A percentile compares a stretch with the other conserved stretches of the same genome.
Evolutionary conservation across 2,888 invertebrate species (phyloP).

Genomic region (Dicranocentrus wangi): DNA sequence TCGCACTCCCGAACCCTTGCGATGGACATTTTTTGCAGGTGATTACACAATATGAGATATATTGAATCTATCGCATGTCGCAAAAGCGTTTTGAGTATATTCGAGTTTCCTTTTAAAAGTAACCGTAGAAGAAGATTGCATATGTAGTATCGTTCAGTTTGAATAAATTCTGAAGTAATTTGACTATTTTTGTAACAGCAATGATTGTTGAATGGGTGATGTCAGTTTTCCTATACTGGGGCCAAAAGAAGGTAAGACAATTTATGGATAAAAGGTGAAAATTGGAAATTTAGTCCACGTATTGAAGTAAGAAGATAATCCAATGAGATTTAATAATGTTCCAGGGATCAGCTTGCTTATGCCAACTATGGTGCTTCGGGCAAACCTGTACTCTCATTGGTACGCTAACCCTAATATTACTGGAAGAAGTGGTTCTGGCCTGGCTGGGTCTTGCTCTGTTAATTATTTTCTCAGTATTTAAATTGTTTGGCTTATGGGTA

Average conservation of each 20-base stretch:
- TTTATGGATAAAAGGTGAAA: not conserved
- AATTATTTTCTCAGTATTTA: not conserved
- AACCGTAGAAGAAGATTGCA: no score
- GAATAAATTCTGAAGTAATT: no score
- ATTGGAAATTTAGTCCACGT: no score
- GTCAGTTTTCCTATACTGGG: not conserved
- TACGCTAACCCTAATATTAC: not conserved
- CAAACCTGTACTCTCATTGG: not conserved
- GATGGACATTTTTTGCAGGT: not conserved
- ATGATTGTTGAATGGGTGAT: not conserved
- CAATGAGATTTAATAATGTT: not conserved
- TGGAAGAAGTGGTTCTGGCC: not conserved
- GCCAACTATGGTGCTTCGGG: constrained; percentile 16
- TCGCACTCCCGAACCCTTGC: not conserved
- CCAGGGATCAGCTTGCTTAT: constrained; percentile 2
- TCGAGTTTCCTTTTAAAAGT: no score
- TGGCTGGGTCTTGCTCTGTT: constrained; percentile 13
- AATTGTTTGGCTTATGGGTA: constrained; percentile 37
- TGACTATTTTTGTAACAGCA: constrained; percentile 14
- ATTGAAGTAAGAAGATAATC: not conserved
- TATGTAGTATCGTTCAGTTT: no score
- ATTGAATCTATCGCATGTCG: no score
- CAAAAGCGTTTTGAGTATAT: no score
- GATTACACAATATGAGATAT: not conserved
- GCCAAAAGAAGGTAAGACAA: not conserved